Conservation (phyloP, 2,888 invertebrate species). For the Xanthorhoe spadicearia region DNA sequence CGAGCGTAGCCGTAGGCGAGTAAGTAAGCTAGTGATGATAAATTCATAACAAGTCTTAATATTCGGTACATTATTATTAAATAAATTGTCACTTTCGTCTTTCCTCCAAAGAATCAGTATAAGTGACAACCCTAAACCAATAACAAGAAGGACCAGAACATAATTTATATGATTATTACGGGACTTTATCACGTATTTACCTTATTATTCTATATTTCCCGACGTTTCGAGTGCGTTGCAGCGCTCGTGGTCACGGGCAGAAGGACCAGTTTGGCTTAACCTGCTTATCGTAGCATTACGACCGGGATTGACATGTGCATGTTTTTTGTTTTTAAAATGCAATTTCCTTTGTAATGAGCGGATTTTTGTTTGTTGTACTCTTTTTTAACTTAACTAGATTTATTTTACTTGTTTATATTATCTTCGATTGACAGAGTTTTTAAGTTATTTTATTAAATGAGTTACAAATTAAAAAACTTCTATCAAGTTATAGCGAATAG, state of each 20-base stretch:
- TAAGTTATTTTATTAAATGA: no score
- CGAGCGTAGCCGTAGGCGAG: no score
- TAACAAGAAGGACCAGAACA: conserved; percentile 3
- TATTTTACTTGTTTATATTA: background rate
- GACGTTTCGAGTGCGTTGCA: no score
- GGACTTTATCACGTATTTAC: no score
- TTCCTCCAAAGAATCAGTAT: conserved; percentile 23
- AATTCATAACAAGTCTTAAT: no score
- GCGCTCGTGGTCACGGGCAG: no score
- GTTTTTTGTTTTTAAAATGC: conserved; percentile 44
- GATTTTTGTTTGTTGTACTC: conserved; percentile 24
- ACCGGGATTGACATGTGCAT: conserved; percentile 67
- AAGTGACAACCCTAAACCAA: conserved; percentile 44
- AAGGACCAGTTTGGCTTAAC: conserved; percentile 35
- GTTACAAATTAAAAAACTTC: no score
- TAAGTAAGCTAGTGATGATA: no score
- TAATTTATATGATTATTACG: no score
- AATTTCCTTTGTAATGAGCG: conserved; percentile 44
- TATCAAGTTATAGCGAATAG: no score
- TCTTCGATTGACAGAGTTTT: background rate
- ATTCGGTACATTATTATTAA: no score
- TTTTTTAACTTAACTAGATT: background rate
- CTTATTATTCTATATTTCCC: no score
- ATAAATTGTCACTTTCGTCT: background rate
- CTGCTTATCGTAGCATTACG: conserved; percentile 31